Percentiles rank a stretch among this genome's conserved stretches.
Evolutionary conservation across 2,113 vertebrate genomes (phyloP).

Genomic region (Mola mola): DNA sequence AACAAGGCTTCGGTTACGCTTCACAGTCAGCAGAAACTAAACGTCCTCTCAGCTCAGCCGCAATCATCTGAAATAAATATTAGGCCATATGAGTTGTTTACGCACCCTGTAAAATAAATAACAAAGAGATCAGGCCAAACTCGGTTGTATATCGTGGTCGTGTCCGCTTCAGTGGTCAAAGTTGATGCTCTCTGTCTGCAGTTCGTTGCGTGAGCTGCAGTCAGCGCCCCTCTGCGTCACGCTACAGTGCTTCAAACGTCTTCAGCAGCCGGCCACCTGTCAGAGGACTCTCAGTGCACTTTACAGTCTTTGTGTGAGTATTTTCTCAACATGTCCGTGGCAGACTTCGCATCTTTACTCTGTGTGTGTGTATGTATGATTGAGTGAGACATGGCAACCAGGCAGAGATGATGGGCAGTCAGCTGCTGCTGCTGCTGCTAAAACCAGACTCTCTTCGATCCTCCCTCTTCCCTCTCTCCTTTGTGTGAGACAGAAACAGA

Average conservation of each 20-base stretch:
- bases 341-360: slow-evolving; percentile 37
- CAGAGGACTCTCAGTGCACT: slow-evolving; percentile 59
- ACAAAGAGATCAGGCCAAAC: slow-evolving; percentile 48
- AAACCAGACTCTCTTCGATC: slow-evolving; percentile 57
- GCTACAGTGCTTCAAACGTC: slow-evolving; percentile 56
- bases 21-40: slow-evolving; percentile 51
- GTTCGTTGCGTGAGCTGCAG: slow-evolving; percentile 27
- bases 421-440: slow-evolving; percentile 67
- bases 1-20: slow-evolving; percentile 26
- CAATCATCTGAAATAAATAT: slow-evolving; percentile 72
- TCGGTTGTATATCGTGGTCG: slow-evolving; percentile 36
- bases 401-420: slow-evolving; percentile 57
- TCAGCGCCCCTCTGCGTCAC: slow-evolving; percentile 43
- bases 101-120: slow-evolving; percentile 63
- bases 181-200: slow-evolving; percentile 17
- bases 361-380: slow-evolving; percentile 17
- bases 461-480: slow-evolving; percentile 84
- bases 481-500: slow-evolving; percentile 10
- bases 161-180: slow-evolving; percentile 33
- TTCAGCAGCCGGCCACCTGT: slow-evolving; percentile 27
- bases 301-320: slow-evolving; percentile 48
- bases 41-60: slow-evolving; percentile 25
- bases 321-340: slow-evolving; percentile 38
- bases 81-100: slow-evolving; percentile 34
- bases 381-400: slow-evolving; percentile 25